phyloP scores from a whole-genome alignment of 92 coral and sea anemone species.

The Phenganax subtilis region DNA sequence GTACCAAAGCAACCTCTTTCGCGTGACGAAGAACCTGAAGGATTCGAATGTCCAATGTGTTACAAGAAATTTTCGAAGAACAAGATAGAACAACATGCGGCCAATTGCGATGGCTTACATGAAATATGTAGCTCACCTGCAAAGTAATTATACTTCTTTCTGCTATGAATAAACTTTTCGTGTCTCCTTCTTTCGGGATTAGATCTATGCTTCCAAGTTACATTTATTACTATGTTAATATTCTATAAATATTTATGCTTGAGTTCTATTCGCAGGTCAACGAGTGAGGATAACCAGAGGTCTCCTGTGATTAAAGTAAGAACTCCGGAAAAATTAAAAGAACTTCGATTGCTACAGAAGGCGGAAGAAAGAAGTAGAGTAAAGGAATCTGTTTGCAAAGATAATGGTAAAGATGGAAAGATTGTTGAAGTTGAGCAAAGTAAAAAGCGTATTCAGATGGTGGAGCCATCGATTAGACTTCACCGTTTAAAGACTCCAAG shows the following conservation, averaged over 20 bases:
- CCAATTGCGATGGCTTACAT: conserved; percentile 1
- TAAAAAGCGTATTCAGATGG: background rate
- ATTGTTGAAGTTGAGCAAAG: background rate
- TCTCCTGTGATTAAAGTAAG: conserved; percentile 34
- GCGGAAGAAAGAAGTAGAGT: background rate
- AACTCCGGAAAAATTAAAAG: conserved; percentile 30
- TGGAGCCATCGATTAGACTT: too few relatives aligned
- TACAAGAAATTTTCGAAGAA: conserved; percentile 17
- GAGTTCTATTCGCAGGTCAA: background rate
- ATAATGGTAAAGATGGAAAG: background rate
- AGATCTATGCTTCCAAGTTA: background rate
- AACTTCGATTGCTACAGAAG: conserved; percentile 16
- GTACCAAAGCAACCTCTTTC: background rate
- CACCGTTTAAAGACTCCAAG: too few relatives aligned
- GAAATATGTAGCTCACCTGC: background rate
- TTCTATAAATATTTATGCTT: background rate
- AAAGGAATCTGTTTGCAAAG: background rate
- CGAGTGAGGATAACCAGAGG: background rate
- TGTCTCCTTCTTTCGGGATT: background rate
- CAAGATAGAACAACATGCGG: conserved; percentile 19
- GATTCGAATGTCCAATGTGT: conserved; percentile 35
- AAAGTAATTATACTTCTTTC: background rate
- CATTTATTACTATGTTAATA: background rate
- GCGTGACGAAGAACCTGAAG: background rate
- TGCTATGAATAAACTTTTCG: background rate